Evolutionary conservation across 2,888 invertebrate species (phyloP), one percentile per base, ranked within the genome.

Genomic region (Dasypogon diadema): DNA sequence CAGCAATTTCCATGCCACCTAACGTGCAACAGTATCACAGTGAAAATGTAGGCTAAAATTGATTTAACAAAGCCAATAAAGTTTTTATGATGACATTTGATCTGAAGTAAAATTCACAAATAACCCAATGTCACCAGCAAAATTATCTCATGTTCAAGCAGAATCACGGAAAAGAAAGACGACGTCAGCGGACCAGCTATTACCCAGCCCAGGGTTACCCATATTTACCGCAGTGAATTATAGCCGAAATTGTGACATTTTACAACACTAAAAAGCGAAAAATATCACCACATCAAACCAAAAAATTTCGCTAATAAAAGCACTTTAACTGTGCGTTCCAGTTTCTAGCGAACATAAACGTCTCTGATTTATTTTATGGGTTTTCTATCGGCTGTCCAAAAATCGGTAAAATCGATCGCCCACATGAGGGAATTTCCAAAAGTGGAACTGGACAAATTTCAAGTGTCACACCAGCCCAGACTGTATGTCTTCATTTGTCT

Each of bases 311-410:
- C 70, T 54, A 51, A 26, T 51, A 70, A 54, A 54, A 51, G 26
- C 34, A 34, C 54, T 26, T 26, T 70, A 70, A 70, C 70, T 70
- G 70, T 54, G 21, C 70, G 70, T 70, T 70, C 70, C 70, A 70
- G 70, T 70, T 70, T 54, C 70, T 54, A 70, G 48, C 34, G 54
- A 70, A 70, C 70, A 70, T 70, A 70, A 70, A 70, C 70, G 30
- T 16, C 26, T 16, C 30, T 70, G 70, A 70, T 70, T 70, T 70
- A 70, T 70, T 70, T 70, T 70, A 70, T 70, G 51, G 70, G 24
- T 34, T 54, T 46, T 18, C 70, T 46, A 54, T 70, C 54, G 30
- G 18, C 10, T 22, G 24, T 3, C 26, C 24, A 68, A 65, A 65
- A 48, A 48, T 6, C 3, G 8, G 10, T 18, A 63, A 22, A 60